Evolutionary conservation across 2,113 vertebrate genomes (phyloP).

Genomic region (Leptosomus discolor): DNA sequence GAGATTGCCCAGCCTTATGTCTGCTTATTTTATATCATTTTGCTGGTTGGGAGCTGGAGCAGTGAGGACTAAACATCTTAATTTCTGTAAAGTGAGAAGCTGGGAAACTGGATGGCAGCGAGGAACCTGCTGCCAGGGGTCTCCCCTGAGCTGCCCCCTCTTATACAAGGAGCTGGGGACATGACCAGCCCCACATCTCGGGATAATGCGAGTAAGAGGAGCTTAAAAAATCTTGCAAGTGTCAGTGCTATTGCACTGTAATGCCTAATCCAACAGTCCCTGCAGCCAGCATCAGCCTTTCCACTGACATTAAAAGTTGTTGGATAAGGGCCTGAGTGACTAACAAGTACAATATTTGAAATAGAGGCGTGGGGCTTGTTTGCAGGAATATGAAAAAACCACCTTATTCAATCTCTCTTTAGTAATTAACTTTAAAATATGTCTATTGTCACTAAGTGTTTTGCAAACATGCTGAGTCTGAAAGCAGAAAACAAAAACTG

Average conservation of each 20-base stretch:
- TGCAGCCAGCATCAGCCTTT: not conserved
- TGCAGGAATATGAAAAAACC: not conserved
- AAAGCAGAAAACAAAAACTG: not conserved
- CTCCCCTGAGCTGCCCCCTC: not conserved
- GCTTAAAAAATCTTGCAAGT: not conserved
- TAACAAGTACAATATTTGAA: constrained; percentile 45
- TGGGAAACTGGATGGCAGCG: not conserved
- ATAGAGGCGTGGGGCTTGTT: not conserved
- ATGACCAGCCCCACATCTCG: rapidly evolving
- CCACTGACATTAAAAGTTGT: constrained; percentile 24
- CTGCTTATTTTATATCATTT: not conserved
- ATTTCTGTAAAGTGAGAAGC: not conserved
- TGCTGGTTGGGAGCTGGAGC: not conserved
- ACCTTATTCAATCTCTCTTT: not conserved
- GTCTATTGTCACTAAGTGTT: not conserved
- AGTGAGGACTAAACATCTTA: not conserved
- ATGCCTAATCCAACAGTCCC: not conserved
- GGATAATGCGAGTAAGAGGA: not conserved
- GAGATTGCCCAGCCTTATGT: rapidly evolving
- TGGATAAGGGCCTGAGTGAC: constrained; percentile 34
- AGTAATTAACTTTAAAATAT: not conserved
- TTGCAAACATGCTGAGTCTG: not conserved
- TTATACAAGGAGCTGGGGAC: not conserved
- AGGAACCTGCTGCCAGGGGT: rapidly evolving
- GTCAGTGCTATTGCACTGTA: not conserved